phyloP scores from a whole-genome alignment of 1,140 invertebrate species.

The Neodiprion lecontei region DNA sequence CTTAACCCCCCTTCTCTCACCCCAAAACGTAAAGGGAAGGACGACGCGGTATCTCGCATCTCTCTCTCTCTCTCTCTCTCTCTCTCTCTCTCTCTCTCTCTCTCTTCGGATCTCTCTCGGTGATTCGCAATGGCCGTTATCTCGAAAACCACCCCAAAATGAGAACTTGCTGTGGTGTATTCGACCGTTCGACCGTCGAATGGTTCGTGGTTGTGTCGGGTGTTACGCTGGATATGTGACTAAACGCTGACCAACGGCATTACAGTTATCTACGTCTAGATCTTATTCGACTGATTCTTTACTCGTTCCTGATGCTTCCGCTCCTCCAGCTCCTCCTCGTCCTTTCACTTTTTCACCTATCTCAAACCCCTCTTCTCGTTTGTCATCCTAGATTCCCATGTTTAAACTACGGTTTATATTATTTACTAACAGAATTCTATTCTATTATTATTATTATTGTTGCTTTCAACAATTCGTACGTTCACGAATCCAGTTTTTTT shows the following conservation, averaged over 20 bases:
- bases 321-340: neutral
- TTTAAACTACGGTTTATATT: neutral
- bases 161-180: conserved; percentile 40
- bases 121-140: conserved; percentile 46
- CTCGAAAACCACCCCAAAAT: conserved; percentile 37
- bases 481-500: too few species aligned
- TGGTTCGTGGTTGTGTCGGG: neutral
- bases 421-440: too few species aligned
- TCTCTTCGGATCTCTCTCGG: neutral
- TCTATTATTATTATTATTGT: too few species aligned
- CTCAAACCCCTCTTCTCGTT: conserved; percentile 1
- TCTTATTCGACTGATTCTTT: too few species aligned
- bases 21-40: neutral
- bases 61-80: neutral
- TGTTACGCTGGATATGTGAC: conserved; percentile 30
- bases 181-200: conserved; percentile 16
- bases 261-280: conserved; percentile 27
- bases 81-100: neutral
- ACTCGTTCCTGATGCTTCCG: neutral
- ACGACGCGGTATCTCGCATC: neutral
- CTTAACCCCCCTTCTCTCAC: conserved; percentile 25
- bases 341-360: conserved; percentile 17
- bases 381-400: neutral
- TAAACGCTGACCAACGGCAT: conserved; percentile 44
- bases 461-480: too few species aligned